A percentile compares a stretch with the other conserved stretches of the same genome.
Evolutionary conservation across 2,113 vertebrate species (phyloP).

Genomic region (Lophius piscatorius): DNA sequence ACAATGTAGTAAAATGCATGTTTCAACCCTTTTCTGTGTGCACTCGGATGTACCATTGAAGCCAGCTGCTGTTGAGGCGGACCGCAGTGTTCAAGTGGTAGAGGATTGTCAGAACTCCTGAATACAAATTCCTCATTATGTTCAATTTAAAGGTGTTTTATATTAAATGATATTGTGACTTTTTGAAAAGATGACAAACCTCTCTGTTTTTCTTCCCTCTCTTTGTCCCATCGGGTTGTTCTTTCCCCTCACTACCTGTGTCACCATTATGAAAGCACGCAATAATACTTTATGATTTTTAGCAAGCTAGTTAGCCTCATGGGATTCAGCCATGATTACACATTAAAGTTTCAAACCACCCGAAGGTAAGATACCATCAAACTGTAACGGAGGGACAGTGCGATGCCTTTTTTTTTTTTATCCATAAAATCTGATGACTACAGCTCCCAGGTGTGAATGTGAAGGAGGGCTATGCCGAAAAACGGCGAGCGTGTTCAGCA

Average conservation of each 20-base stretch:
- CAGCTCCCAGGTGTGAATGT: conserved; percentile 57
- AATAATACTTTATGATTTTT: conserved; percentile 64
- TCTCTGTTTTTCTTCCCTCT: conserved; percentile 45
- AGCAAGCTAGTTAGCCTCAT: conserved; percentile 26
- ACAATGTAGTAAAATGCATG: conserved; percentile 83
- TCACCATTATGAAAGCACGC: conserved; percentile 53
- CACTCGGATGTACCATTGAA: conserved; percentile 65
- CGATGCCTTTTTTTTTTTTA: conserved; percentile 36
- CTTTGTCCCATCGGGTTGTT: conserved; percentile 15
- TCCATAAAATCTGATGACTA: conserved; percentile 67
- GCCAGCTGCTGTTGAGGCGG: conserved; percentile 55
- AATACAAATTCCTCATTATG: conserved; percentile 66
- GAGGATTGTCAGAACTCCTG: conserved; percentile 61
- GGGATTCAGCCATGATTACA: conserved; percentile 56
- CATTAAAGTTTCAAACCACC: conserved; percentile 68
- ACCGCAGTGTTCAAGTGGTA: conserved; percentile 51
- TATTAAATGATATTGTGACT: conserved; percentile 85
- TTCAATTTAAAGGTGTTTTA: conserved; percentile 82
- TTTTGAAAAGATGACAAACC: conserved; percentile 76
- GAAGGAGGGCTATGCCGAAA: conserved; percentile 42
- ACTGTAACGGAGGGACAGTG: conserved; percentile 42
- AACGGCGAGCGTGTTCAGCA: conserved; percentile 33
- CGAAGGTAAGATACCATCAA: conserved; percentile 56
- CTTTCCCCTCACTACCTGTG: conserved; percentile 16
- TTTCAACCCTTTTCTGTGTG: conserved; percentile 79